Evolutionary conservation across 1,140 invertebrate species (phyloP), one percentile per base, ranked within the genome.

Genomic region (Apis dorsata): DNA sequence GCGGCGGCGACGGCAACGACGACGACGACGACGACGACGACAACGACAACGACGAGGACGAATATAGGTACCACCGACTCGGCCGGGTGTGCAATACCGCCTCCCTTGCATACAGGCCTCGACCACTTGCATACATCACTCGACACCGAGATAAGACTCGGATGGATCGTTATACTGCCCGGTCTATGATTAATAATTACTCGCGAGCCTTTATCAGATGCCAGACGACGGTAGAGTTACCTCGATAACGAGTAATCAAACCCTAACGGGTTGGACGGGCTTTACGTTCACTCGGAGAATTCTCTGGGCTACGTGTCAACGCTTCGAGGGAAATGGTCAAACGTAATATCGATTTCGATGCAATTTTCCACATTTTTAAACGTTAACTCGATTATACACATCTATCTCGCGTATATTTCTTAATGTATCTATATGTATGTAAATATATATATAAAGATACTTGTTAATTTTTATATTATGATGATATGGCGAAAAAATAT

Each of bases 101-200:
- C 70, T 66, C 57, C 78, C 84, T 79, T 63, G 72, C 76, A 44
- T 69, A 59, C 80, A 83, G 82, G 84, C 71, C 87, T 86, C 88
- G 85, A 72, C 88, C 85, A 83, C 88, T 88, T 89, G 88, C 91
- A 93, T 92, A 91, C 90, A 93, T 92, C 91, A 92, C 92, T 92
- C 91, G 91, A 90, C 90, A 91, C 90, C 89, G 83, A 93, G 93
- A 93, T 94, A 94, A 94, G 92, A 92, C 91, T 92, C 89, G 91
- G 90, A 92, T 92, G 92, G 92, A 93, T 93, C 92, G 92, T 92
- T 93, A 93, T 91, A 91, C 91, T 86, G 89, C 87, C 90, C 90
- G 89, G 89, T 92, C 92, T 93, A 93, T 94, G 93, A 94, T 94
- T 93, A 94, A 93, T 94, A 94, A 94, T 94, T 93, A 93, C 92